These are phyloP conservation scores for Petrocephalus microphthalmus DNA, from an alignment of 2,113 vertebrate species.

Conservation along the genomic window DNA sequence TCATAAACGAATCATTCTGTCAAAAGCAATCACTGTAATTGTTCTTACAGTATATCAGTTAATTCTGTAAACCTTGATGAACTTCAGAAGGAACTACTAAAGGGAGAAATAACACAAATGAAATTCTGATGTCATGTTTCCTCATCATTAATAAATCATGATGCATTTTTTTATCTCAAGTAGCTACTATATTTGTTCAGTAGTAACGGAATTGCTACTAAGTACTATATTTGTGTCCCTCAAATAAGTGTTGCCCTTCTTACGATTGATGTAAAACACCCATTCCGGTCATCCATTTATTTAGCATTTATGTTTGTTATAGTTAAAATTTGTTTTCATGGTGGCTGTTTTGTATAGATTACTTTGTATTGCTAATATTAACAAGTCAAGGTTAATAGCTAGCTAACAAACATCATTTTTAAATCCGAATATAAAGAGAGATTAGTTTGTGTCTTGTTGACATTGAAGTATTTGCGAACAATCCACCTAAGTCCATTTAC, in stretches of 20 bases:
- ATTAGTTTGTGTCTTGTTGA: not conserved
- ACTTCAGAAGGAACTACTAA: too few relatives aligned
- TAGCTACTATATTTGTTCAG: not conserved
- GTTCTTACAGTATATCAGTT: too few relatives aligned
- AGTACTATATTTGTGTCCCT: not conserved
- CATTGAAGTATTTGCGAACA: not conserved
- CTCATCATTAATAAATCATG: too few relatives aligned
- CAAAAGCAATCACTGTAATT: too few relatives aligned
- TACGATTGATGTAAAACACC: not conserved
- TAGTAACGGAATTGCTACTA: not conserved
- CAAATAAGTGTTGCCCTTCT: not conserved
- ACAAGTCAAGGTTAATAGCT: not conserved
- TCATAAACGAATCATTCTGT: too few relatives aligned
- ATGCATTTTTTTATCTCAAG: not conserved
- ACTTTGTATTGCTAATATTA: not conserved
- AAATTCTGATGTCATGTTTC: too few relatives aligned
- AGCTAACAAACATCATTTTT: not conserved
- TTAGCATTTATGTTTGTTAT: not conserved
- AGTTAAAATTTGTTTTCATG: not conserved
- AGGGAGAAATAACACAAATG: too few relatives aligned
- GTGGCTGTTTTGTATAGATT: not conserved
- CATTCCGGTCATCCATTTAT: not conserved
- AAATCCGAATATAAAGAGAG: not conserved
- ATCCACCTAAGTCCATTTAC: not conserved
- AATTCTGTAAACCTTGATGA: too few relatives aligned